Conservation (phyloP, 2,888 invertebrate genomes). For the Trichogramma dendrolimi region DNA sequence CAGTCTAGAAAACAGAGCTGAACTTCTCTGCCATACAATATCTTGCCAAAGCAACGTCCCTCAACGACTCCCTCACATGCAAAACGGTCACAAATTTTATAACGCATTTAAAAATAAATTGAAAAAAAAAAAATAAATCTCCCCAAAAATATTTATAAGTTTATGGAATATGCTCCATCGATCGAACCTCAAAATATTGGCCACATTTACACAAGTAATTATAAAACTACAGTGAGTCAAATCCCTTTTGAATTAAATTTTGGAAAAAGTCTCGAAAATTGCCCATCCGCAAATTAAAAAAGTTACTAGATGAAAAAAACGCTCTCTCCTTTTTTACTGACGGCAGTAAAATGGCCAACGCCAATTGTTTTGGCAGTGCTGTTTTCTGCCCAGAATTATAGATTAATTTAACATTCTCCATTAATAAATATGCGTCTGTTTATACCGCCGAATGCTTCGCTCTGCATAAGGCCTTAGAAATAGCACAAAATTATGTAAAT, state of each 20-base stretch:
- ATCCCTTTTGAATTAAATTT: neutral
- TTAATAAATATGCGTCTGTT: constrained; percentile 2
- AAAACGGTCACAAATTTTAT: neutral
- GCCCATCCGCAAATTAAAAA: too few species aligned
- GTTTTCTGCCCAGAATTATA: constrained; percentile 1
- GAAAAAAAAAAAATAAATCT: neutral
- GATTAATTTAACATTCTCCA: neutral
- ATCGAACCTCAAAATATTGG: too few species aligned
- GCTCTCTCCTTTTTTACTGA: constrained; percentile 4
- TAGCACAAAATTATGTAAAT: constrained; percentile 1
- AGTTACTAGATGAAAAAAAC: neutral
- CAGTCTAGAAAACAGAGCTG: neutral
- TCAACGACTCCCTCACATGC: neutral
- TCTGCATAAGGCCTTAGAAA: constrained; percentile 2
- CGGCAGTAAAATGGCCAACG: constrained; percentile 1
- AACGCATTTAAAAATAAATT: constrained; percentile 1
- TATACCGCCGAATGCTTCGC: constrained; percentile 9
- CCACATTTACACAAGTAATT: too few species aligned
- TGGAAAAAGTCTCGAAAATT: neutral
- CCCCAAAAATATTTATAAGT: neutral
- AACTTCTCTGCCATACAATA: neutral
- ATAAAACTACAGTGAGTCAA: neutral
- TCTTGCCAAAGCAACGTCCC: neutral
- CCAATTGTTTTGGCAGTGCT: neutral
- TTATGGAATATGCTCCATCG: neutral